These are phyloP conservation scores for Danaus chrysippus DNA, from an alignment of 2,888 invertebrate species.

Conservation along the genomic window DNA sequence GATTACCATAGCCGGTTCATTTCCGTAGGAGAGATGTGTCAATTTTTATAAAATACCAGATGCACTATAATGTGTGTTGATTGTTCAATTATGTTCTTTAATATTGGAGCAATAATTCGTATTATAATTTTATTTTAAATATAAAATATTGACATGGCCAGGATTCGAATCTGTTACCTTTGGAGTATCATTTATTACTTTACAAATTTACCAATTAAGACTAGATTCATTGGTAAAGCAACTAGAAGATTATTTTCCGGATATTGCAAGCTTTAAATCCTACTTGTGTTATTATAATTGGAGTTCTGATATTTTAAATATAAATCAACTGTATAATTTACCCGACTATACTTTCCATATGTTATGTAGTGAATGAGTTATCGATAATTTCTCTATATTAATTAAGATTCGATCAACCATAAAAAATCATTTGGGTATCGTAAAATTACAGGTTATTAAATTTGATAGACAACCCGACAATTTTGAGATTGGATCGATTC, in stretches of 20 bases:
- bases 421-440: constrained; percentile 17
- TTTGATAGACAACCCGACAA: constrained; percentile 29
- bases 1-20: constrained; percentile 14
- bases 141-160: no score
- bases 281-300: no score
- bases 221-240: no score
- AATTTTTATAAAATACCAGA: not conserved
- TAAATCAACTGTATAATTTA: no score
- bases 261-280: no score
- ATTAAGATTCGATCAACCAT: constrained; percentile 2
- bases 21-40: constrained; percentile 1
- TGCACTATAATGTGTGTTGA: not conserved
- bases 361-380: not conserved
- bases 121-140: no score
- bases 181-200: no score
- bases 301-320: no score
- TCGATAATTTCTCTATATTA: not conserved
- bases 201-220: no score
- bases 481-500: constrained; percentile 29
- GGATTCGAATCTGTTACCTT: no score
- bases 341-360: not conserved
- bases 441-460: constrained; percentile 29
- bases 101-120: not conserved
- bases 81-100: not conserved
- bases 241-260: no score